Conservation (phyloP, 2,888 invertebrate genomes). For the Cheilosia soror region DNA sequence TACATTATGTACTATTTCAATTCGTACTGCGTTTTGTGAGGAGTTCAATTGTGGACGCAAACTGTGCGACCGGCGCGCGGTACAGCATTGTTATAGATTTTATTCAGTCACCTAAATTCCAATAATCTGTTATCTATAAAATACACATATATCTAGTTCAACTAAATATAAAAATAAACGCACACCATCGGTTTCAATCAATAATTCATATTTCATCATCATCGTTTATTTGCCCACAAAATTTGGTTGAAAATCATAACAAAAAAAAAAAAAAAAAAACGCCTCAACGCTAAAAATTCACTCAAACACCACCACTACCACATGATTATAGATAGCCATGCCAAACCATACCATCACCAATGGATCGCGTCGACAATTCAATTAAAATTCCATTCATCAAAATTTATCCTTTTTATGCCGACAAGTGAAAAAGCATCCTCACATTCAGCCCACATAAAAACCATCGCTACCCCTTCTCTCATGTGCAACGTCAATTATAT, state of each 20-base stretch:
- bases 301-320: slow-evolving; percentile 44
- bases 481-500: slow-evolving; percentile 54
- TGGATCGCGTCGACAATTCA: slow-evolving; percentile 69
- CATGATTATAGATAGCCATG: not conserved
- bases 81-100: no score
- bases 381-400: slow-evolving; percentile 72
- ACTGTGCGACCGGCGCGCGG: no score
- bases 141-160: not conserved
- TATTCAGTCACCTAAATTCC: no score
- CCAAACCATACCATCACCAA: slow-evolving; percentile 32
- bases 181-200: slow-evolving; percentile 39
- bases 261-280: not conserved
- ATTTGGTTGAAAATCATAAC: slow-evolving; percentile 58
- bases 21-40: no score
- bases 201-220: slow-evolving; percentile 64
- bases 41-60: no score
- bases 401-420: slow-evolving; percentile 68
- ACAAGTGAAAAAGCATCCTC: slow-evolving; percentile 66
- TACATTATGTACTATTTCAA: no score
- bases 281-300: slow-evolving; percentile 35
- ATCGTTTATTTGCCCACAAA: slow-evolving; percentile 42
- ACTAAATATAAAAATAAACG: not conserved
- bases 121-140: no score
- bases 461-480: not conserved
- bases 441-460: not conserved